These are phyloP conservation scores for Nerophis lumbriciformis DNA, from an alignment of 2,113 vertebrate species.

Conservation along the genomic window DNA sequence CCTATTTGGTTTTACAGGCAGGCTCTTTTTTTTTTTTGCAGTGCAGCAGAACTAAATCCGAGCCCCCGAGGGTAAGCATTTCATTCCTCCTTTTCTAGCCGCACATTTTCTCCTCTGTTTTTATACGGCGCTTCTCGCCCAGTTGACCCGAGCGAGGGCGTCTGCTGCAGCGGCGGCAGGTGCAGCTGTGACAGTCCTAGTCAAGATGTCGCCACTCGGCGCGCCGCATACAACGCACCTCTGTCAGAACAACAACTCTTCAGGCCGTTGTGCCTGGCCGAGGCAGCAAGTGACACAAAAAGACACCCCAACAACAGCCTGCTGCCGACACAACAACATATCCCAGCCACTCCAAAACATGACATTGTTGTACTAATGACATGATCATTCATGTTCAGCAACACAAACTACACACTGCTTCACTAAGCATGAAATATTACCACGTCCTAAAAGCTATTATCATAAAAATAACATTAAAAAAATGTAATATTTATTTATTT, in stretches of 20 bases:
- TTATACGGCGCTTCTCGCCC: constrained; percentile 77
- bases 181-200: constrained; percentile 76
- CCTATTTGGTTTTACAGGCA: constrained; percentile 75
- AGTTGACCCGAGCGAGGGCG: constrained; percentile 80
- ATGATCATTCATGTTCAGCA: no score
- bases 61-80: constrained; percentile 79
- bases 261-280: constrained; percentile 47
- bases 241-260: constrained; percentile 65
- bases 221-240: constrained; percentile 68
- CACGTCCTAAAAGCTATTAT: no score
- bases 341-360: no score
- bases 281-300: constrained; percentile 52
- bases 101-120: constrained; percentile 83
- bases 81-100: constrained; percentile 71
- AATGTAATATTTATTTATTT: no score
- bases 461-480: no score
- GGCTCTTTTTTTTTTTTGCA: constrained; percentile 63
- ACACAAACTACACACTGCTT: no score
- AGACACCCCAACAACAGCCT: constrained; percentile 25
- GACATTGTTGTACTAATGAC: no score
- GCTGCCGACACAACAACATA: constrained; percentile 34
- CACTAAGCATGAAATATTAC: no score
- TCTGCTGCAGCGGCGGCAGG: constrained; percentile 77
- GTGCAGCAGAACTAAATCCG: constrained; percentile 77
- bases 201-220: constrained; percentile 72